Conservation (phyloP, 2,113 vertebrate genomes). For the Gobiocypris rarus region DNA sequence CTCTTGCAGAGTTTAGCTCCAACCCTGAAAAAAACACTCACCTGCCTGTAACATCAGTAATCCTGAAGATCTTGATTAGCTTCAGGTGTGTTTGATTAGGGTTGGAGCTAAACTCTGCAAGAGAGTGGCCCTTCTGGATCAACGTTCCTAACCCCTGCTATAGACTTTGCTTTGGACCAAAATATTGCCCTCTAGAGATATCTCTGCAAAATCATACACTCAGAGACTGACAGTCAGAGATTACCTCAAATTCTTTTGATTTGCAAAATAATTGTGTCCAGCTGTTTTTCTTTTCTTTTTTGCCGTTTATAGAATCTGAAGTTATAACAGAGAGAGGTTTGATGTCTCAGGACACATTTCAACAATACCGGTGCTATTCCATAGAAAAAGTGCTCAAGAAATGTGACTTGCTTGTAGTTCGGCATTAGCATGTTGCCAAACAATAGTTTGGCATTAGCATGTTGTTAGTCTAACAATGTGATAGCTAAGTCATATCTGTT, state of each 20-base stretch:
- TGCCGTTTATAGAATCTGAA: not conserved
- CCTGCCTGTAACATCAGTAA: too few relatives aligned
- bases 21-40: too few relatives aligned
- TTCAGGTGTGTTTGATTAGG: too few relatives aligned
- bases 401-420: not conserved
- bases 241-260: not conserved
- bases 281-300: not conserved
- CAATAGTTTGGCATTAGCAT: too few relatives aligned
- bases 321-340: not conserved
- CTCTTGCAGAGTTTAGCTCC: too few relatives aligned
- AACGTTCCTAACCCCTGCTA: too few relatives aligned
- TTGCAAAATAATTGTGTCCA: not conserved
- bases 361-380: not conserved
- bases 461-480: not conserved
- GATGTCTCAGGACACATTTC: not conserved
- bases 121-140: too few relatives aligned
- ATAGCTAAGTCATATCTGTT: too few relatives aligned
- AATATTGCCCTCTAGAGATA: not conserved
- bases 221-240: not conserved
- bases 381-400: not conserved
- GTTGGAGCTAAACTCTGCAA: too few relatives aligned
- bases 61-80: too few relatives aligned
- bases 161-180: not conserved
- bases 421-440: too few relatives aligned
- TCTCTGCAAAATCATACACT: not conserved